Base-by-base conservation (phyloP, 1,140 invertebrate genomes). In the Ostrea denselamellosa region DNA sequence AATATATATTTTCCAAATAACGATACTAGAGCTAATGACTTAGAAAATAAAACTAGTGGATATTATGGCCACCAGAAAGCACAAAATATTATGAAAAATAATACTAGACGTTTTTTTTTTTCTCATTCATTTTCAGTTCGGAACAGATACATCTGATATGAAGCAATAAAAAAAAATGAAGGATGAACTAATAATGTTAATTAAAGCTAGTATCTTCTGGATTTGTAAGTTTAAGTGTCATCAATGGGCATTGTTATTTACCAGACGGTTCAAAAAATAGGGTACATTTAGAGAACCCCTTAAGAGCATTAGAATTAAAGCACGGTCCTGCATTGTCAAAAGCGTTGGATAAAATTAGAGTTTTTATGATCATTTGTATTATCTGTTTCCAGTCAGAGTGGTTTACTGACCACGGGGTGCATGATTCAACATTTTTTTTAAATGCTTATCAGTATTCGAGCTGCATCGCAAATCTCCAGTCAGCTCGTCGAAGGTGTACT, bases 291-390 rank as follows among this genome's bases (percentile, higher is more conserved):
- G 14, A 12, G 68, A 5, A 17, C 25, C 68, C 10, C 28, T 14
- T 77, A 77, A 77, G 68, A 77, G 68, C 68, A 77, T 77, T 77
- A 77, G 68, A 77, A 77, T 77, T 77, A 77, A 77, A 77, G 68
- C 68, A 77, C 68, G 68, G 25, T 25, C 68, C 68, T 8, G 22
- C 68, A 77, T 77, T 77, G 68, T 77, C 68, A 25, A 77, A 77
- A 77, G 68, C 25, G 22, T 77, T 77, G 68, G 28, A 77, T 77
- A 14, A 34, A 77, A 77, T 77, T 25, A 28, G 28, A 77, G 28
- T 25, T 77, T 62, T 62, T 62, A 62, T 62, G 56, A n/a, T 62
- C 56, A 62, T 62, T 62, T 62, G 68, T 77, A 9, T 77, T 34
- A 25, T 77, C 68, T 77, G 25, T 77, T 34, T 77, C 5, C 25